These are phyloP conservation scores for Zaprionus lachaisei DNA, from an alignment of 1,140 invertebrate species.

Conservation along the genomic window DNA sequence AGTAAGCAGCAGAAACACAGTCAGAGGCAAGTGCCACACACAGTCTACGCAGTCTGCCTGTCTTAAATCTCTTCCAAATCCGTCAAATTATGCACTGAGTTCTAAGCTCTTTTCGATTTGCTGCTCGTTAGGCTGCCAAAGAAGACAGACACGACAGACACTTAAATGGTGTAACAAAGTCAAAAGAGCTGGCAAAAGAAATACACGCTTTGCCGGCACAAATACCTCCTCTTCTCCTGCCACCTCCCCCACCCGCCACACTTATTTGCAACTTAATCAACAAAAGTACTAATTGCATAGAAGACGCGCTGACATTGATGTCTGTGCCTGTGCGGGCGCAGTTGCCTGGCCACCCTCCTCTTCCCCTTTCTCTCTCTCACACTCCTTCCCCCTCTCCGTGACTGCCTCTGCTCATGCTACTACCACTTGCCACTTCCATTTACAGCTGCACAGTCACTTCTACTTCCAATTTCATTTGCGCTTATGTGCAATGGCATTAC, in stretches of 20 bases:
- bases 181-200: background rate
- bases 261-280: slow-evolving; percentile 72
- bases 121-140: background rate
- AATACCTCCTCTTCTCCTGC: background rate
- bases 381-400: background rate
- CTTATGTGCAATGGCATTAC: slow-evolving; percentile 74
- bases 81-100: background rate
- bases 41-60: no score
- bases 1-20: background rate
- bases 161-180: slow-evolving; percentile 3
- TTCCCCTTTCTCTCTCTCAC: background rate
- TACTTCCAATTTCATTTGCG: slow-evolving; percentile 71
- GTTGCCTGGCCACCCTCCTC: background rate
- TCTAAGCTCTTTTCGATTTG: background rate
- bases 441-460: slow-evolving; percentile 37
- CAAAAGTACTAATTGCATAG: slow-evolving; percentile 82
- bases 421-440: slow-evolving; percentile 13
- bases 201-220: background rate
- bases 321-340: slow-evolving; percentile 42
- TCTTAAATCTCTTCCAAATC: background rate
- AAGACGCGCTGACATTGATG: slow-evolving; percentile 76
- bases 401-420: background rate
- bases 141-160: background rate
- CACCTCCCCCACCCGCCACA: background rate
- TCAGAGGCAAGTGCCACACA: background rate